Evolutionary conservation across 2,797 vertebrate species (phyloP), one percentile per base, ranked within the genome.

Genomic region (Champsocephalus gunnari): DNA sequence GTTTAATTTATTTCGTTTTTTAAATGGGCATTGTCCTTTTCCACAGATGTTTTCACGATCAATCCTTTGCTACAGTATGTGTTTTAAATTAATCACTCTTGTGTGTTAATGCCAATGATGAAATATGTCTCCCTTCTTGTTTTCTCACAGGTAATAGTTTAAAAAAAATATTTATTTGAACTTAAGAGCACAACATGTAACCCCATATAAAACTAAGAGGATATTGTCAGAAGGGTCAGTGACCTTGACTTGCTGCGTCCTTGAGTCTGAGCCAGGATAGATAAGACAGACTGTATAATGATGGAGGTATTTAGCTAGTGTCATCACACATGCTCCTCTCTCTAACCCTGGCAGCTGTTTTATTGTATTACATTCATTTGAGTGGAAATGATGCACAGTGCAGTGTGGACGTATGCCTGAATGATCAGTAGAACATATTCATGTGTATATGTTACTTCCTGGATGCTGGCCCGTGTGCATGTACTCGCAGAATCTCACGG

Each of bases 241-340:
- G 56, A 32, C 38, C 28, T 76, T 56, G 50, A 44, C 54, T 3
- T 7, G 17, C 32, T 56, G 19, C 57, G 69, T 71, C 58, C 44
- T 69, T 77, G 71, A 71, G 14, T 47, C 32, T 60, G n/a, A 69
- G 71, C 24, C 19, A 28, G 43, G 3, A 55, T 3, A 70, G 45
- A 73, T 56, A 66, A 73, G 61, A 9, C 47, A n/a, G 34, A n/a
- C 1, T 64, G 74, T 56, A 45, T 75, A 45, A 64, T 73, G 19
- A 44, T 63, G 47, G 6, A 34, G 24, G 2, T 44, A 49, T 12
- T 19, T 59, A 2, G 9, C 51, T 59, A 2, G 9, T 51, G 70
- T 68, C 60, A 19, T 55, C 34, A 53, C 32, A 47, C 41, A 48
- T 28, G 17, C 9, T 72, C 32, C 5, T 59, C 9, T 56, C 13